Evolutionary conservation across 2,113 vertebrate species (phyloP).

Genomic region (Ailurus styani): DNA sequence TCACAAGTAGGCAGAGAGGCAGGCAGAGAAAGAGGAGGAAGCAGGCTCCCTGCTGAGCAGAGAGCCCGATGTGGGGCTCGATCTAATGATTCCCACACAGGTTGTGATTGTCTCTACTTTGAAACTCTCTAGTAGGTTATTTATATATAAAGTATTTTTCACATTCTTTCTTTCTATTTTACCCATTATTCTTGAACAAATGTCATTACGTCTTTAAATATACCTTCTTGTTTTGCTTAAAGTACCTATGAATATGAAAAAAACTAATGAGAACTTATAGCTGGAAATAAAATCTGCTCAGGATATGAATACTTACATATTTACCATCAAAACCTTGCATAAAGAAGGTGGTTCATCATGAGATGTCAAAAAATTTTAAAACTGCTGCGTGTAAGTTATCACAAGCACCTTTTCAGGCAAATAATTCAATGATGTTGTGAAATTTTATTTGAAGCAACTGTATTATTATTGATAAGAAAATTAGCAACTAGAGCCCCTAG

Average conservation of each 20-base stretch:
- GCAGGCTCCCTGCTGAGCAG: too few relatives aligned
- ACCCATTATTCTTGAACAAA: neutral
- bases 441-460: neutral
- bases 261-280: neutral
- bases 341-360: neutral
- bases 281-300: neutral
- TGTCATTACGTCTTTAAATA: neutral
- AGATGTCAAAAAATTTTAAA: neutral
- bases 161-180: neutral
- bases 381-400: neutral
- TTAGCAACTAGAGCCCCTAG: neutral
- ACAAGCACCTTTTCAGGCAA: neutral
- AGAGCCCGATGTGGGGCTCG: too few relatives aligned
- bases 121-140: neutral
- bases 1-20: too few relatives aligned
- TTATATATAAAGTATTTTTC: neutral
- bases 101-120: neutral
- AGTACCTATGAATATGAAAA: neutral
- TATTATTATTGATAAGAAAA: neutral
- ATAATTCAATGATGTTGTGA: neutral
- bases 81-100: neutral
- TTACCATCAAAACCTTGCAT: neutral
- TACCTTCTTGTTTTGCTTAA: neutral
- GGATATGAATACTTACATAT: neutral
- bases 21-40: too few relatives aligned